Base-by-base conservation (phyloP, 2,888 invertebrate species). In the Scrobipalpa costella region DNA sequence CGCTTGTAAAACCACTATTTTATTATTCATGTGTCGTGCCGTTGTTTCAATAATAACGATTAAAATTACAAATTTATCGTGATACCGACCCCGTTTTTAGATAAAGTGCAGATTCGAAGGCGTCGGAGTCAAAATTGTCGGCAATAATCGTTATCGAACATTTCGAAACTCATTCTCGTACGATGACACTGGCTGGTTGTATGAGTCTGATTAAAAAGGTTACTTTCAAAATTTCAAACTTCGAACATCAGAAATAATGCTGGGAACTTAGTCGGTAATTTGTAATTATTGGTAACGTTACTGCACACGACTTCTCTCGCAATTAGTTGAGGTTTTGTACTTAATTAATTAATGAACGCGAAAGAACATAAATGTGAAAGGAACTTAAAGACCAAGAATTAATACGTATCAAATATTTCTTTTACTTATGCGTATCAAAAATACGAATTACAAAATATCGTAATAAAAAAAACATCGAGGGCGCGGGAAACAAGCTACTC, bases 21-120 rank as follows among this genome's bases (percentile, higher is more conserved):
- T 90, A 90, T 84, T 82, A 80, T 84, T 76, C 72, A 68, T 72
- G 81, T 77, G 67, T 78, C 79, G 75, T 72, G 73, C 78, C 78
- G 88, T 89, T 90, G 88, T 90, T 88, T 88, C 81, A 86, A 86
- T 86, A 83, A 84, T 83, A 77, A 81, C 81, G 81, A 90, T 90
- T 90, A 89, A 90, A 84, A 88, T 84, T 84, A 85, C 69, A 71
- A 87, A 86, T 88, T 90, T 90, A 90, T 88, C 79, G 80, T 73
- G 73, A 77, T 79, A 76, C 71, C 71, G 79, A 76, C 77, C 73
- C 73, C 73, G 76, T 80, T 86, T 79, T 83, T 86, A 81, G 84
- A 80, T 80, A 80, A 84, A 84, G 81, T 81, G 79, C 72, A 77
- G 72, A 78, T 76, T 73, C 76, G 76, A 78, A 74, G 72, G 69